Percentiles rank a stretch among this genome's conserved stretches.
Conservation (phyloP, 2,113 vertebrate genomes). For the Platysternon megacephalum region DNA sequence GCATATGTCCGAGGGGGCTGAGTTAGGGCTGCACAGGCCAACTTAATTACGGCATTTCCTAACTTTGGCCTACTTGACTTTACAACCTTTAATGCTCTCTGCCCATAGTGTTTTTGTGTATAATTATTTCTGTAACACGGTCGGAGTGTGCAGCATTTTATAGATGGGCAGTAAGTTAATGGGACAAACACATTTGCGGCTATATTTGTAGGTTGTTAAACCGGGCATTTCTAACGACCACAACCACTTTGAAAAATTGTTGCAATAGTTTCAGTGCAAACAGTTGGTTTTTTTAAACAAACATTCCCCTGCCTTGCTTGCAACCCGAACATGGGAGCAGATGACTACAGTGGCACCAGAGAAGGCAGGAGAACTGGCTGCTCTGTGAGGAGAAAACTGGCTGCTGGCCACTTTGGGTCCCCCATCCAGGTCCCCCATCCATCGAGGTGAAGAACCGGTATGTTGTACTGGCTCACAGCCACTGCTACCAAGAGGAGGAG, state of each 20-base stretch:
- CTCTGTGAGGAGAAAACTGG: background rate
- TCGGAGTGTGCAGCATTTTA: background rate
- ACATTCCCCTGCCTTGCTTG: conserved; percentile 26
- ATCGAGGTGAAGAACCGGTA: background rate
- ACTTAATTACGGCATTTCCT: background rate
- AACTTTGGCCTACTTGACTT: background rate
- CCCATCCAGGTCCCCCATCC: background rate
- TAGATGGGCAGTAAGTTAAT: conserved; percentile 29
- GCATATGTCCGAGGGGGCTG: background rate
- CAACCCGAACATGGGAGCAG: background rate
- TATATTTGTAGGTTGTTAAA: conserved; percentile 55
- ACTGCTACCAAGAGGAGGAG: background rate
- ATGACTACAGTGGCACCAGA: background rate
- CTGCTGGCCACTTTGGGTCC: background rate
- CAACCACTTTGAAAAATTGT: background rate
- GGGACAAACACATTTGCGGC: conserved; percentile 16
- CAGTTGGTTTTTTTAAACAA: conserved; percentile 51
- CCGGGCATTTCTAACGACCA: conserved; percentile 36
- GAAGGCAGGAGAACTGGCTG: background rate
- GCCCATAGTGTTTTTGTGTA: rapidly evolving
- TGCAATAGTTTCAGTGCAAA: background rate
- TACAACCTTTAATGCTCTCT: background rate
- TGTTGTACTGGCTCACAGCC: background rate
- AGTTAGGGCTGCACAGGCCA: background rate
- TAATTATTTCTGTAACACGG: background rate